Evolutionary conservation across 2,888 invertebrate genomes (phyloP), one percentile per base, ranked within the genome.

Genomic region (Sylvicola cinctus): DNA sequence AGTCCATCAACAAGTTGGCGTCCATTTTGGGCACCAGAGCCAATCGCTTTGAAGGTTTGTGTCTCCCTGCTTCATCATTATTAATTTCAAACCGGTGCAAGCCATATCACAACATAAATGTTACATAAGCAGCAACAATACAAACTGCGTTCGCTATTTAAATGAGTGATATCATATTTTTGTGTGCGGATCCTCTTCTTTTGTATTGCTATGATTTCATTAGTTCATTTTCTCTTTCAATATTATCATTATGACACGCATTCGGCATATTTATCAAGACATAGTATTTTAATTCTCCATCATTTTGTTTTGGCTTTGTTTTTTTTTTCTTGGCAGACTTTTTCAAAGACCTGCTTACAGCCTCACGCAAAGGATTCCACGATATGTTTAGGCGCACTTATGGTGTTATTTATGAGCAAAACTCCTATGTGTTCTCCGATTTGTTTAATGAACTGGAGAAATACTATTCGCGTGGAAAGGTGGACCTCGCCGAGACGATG

Each of bases 311-410:
- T 33, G n/a, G n/a, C n/a, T 12, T 15, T 32, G 31, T 13, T 28
- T 32, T 31, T 36, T 42, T 39, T 45, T 45, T 44, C 47, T 46
- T n/a, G n/a, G n/a, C 74, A 90, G 91, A 77, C 49, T 79, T 83
- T 59, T 93, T 93, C 67, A 74, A 74, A 46, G 75, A 79, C 43
- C 68, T 93, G 47, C 63, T 93, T 55, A 66, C 70, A 45, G 73
- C 75, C 43, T 85, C 90, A 15, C 77, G 81, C 46, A 68, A 67
- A 43, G 87, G 83, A 52, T 87, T 95, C 56, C 87, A 95, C 61
- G 73, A 75, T 41, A 93, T 95, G 93, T 95, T 93, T 65, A 80
- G 81, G 51, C 70, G 75, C 44, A 95, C 93, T 1, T 95, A 95
- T 61, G 93, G 93, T 35, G 74, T 87, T 56, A 74, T 93, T 46